These are phyloP conservation scores for Rotaria macrura DNA, from an alignment of 2,888 invertebrate genomes.

Conservation along the genomic window DNA sequence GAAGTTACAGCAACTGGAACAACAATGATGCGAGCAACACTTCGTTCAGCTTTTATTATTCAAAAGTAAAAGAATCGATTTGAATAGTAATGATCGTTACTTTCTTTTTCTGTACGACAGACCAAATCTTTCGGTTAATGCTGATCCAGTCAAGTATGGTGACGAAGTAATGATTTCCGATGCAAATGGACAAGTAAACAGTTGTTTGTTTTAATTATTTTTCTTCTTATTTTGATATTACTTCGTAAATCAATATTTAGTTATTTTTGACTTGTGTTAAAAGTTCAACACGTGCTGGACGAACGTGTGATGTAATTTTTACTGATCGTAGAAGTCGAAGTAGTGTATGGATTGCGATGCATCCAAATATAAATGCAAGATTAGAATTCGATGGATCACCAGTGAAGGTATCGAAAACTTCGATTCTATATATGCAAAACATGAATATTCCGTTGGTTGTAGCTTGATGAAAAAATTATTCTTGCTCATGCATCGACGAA, in stretches of 20 bases:
- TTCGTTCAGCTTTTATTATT: slow-evolving; percentile 1
- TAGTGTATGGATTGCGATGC: neutral
- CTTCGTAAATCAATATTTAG: neutral
- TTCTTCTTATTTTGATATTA: too few species aligned
- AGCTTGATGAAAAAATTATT: neutral
- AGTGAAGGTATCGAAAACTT: neutral
- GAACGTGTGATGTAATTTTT: slow-evolving; percentile 20
- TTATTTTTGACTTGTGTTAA: neutral
- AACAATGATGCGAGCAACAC: neutral
- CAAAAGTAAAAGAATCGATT: neutral
- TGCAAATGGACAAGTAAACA: slow-evolving; percentile 1
- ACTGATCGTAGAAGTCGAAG: neutral
- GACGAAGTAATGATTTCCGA: slow-evolving; percentile 8
- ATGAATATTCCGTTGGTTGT: neutral
- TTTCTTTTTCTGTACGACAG: too few species aligned
- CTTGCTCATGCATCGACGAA: neutral
- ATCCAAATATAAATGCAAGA: neutral
- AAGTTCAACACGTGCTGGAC: neutral
- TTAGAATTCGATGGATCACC: slow-evolving; percentile 2
- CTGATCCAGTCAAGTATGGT: neutral
- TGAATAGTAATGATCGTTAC: too few species aligned
- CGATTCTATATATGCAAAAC: neutral
- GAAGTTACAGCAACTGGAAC: neutral
- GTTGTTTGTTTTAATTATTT: too few species aligned
- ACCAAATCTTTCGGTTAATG: neutral